Evolutionary conservation across 2,888 invertebrate species (phyloP).

Genomic region (Eupeodes luniger): DNA sequence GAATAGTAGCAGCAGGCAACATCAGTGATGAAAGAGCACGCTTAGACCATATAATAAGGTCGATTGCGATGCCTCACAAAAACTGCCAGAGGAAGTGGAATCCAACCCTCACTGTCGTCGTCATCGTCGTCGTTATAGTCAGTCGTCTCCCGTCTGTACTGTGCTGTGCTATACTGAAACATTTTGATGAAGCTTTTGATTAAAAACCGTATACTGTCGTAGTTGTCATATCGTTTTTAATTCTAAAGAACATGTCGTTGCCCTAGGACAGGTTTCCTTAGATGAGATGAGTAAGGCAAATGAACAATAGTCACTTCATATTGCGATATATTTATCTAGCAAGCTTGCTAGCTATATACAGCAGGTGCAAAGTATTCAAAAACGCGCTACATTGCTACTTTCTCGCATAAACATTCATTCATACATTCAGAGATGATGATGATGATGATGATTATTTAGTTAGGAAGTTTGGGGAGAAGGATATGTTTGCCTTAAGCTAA

Average conservation of each 20-base stretch:
- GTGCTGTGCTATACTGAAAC: constrained; percentile 30
- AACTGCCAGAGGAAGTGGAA: constrained; percentile 9
- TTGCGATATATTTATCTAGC: not conserved
- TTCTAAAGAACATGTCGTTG: constrained; percentile 31
- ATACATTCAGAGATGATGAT: not conserved
- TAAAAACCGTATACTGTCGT: constrained; percentile 23
- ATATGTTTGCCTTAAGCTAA: not conserved
- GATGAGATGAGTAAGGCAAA: constrained; percentile 14
- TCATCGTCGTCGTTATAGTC: not conserved
- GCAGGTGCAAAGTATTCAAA: not conserved
- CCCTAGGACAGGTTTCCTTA: constrained; percentile 20
- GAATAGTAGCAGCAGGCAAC: not conserved
- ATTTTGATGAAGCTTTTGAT: constrained; percentile 44
- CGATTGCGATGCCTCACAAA: constrained; percentile 31
- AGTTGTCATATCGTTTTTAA: constrained; percentile 39
- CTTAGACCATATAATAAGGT: constrained; percentile 37
- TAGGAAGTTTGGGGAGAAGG: not conserved
- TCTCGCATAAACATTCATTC: not conserved
- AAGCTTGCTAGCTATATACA: not conserved
- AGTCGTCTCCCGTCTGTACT: not conserved
- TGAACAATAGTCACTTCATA: not conserved
- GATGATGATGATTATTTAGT: not conserved
- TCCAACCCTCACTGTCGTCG: not conserved
- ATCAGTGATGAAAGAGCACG: constrained; percentile 13
- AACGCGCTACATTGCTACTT: not conserved